Evolutionary conservation across 1,140 invertebrate genomes (phyloP).

Genomic region (Diprion similis): DNA sequence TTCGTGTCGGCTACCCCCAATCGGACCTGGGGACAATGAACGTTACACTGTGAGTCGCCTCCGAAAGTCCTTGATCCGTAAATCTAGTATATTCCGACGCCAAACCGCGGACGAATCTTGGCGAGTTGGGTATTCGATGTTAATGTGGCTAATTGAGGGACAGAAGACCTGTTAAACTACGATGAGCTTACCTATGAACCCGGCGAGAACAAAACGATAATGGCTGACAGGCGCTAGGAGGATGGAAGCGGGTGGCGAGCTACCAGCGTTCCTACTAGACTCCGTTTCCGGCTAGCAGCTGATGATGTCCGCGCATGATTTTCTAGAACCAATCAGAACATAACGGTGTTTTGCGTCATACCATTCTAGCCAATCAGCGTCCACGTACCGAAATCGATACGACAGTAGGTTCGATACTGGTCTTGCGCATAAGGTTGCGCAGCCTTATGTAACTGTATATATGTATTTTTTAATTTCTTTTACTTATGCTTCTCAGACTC

Average conservation of each 20-base stretch:
- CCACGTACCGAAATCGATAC: neutral
- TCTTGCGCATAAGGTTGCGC: neutral
- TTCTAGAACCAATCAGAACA: neutral
- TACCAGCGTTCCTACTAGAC: constrained; percentile 31
- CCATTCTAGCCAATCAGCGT: neutral
- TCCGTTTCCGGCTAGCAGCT: constrained; percentile 37
- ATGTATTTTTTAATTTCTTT: neutral
- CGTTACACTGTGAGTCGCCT: neutral
- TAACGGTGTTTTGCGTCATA: constrained; percentile 19
- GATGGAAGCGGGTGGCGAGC: constrained; percentile 50
- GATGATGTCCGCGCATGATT: constrained; percentile 15
- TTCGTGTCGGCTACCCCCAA: constrained; percentile 36
- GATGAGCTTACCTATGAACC: constrained; percentile 47
- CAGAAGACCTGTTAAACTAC: neutral
- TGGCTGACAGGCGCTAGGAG: constrained; percentile 56
- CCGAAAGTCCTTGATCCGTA: neutral
- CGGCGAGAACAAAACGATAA: constrained; percentile 54
- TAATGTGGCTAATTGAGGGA: neutral
- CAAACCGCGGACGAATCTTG: neutral
- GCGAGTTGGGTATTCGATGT: neutral
- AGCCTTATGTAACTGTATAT: neutral
- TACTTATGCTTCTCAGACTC: neutral
- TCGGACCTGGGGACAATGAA: constrained; percentile 46
- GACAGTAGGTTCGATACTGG: neutral
- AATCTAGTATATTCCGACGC: neutral